Percentiles rank a stretch among this genome's conserved stretches.
These are phyloP conservation scores for Chelon auratus DNA, from an alignment of 2,797 vertebrate species.

Conservation along the genomic window DNA sequence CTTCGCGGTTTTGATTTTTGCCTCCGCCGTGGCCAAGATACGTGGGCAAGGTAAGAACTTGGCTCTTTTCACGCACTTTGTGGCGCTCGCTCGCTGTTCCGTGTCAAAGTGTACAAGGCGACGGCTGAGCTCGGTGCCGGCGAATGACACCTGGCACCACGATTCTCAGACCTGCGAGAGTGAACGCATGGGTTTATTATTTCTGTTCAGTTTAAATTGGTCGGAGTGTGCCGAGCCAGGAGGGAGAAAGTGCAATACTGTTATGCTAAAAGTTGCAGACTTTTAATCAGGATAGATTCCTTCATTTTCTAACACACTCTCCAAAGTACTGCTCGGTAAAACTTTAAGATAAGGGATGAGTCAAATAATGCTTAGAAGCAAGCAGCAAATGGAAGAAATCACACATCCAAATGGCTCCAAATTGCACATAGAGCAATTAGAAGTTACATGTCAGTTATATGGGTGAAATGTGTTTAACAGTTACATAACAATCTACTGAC, in stretches of 20 bases:
- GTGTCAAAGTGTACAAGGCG: slow-evolving; percentile 37
- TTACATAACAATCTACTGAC: slow-evolving; percentile 45
- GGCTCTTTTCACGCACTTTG: slow-evolving; percentile 41
- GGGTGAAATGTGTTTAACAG: slow-evolving; percentile 40
- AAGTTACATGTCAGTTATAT: slow-evolving; percentile 38
- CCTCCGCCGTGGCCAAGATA: slow-evolving; percentile 55
- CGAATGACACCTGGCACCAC: slow-evolving; percentile 23
- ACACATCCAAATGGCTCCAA: not conserved
- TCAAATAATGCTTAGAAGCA: not conserved
- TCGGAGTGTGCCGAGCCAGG: not conserved
- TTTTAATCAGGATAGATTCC: not conserved
- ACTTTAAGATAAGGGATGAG: not conserved
- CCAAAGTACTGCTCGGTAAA: not conserved
- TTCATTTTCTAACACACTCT: not conserved
- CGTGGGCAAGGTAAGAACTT: slow-evolving; percentile 85
- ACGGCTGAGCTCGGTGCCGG: slow-evolving; percentile 6
- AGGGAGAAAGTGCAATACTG: not conserved
- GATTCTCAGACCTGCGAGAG: slow-evolving; percentile 70
- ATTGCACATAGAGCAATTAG: slow-evolving; percentile 4
- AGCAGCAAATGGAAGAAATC: not conserved
- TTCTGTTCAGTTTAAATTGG: not conserved
- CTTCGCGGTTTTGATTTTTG: slow-evolving; percentile 72
- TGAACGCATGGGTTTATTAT: slow-evolving; percentile 2
- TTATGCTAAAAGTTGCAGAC: slow-evolving; percentile 36
- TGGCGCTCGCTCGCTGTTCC: not conserved